These are phyloP conservation scores for Sycophila texana DNA, from an alignment of 2,888 invertebrate species.

Conservation along the genomic window DNA sequence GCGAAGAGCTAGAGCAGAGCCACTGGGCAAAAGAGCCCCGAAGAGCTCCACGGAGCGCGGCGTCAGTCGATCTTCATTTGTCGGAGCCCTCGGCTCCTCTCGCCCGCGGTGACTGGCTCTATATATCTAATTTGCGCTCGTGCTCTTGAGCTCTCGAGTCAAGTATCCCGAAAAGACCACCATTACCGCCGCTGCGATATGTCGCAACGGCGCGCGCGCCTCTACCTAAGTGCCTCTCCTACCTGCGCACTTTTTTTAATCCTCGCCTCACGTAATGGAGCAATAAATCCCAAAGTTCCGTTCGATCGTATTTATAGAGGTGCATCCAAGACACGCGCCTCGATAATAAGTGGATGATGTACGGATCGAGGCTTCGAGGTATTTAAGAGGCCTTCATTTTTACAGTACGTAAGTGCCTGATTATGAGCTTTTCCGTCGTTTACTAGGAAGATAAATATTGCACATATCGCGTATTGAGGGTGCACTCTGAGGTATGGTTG, in stretches of 20 bases:
- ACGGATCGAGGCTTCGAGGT: too few species aligned
- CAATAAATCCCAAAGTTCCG: constrained; percentile 22
- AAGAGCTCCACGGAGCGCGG: constrained; percentile 53
- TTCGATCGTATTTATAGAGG: background rate
- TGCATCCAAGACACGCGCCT: too few species aligned
- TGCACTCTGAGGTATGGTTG: too few species aligned
- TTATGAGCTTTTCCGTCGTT: too few species aligned
- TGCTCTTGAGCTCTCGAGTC: background rate
- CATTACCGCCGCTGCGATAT: constrained; percentile 9
- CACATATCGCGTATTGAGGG: too few species aligned
- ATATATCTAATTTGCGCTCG: constrained; percentile 21
- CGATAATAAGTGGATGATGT: too few species aligned
- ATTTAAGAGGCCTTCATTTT: too few species aligned
- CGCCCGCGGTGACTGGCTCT: background rate
- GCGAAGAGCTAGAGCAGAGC: too few species aligned
- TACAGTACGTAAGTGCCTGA: too few species aligned
- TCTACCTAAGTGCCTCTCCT: background rate
- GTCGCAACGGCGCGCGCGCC: constrained; percentile 29
- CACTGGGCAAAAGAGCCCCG: constrained; percentile 34
- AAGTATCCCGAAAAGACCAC: constrained; percentile 34
- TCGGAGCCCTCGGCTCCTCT: constrained; percentile 23
- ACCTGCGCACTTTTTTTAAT: background rate
- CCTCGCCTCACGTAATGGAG: background rate
- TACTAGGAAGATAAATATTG: too few species aligned
- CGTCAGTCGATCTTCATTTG: constrained; percentile 65